Evolutionary conservation across 2,888 invertebrate genomes (phyloP), one percentile per base, ranked within the genome.

Genomic region (Galeruca laticollis): DNA sequence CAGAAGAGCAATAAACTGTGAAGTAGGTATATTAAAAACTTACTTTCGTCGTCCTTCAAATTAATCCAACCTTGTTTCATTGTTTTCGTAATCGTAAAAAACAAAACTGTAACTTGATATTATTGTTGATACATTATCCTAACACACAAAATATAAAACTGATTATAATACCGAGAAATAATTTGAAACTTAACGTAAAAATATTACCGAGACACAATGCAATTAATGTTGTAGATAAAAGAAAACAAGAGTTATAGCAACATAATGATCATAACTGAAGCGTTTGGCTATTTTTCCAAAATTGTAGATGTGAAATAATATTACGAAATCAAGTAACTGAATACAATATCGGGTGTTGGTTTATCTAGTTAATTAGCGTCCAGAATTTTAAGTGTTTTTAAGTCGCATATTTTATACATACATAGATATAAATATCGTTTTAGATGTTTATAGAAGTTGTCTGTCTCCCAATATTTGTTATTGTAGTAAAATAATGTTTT

Each of bases 311-410:
- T 4, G n/a, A 40, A 3, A 3, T 13, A 10, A 13, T 4, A 37
- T 37, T 37, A 37, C 37, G 13, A 37, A 40, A 13, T n/a, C n/a
- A 40, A 40, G 40, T n/a, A 26, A 26, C 26, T 26, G n/a, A 26
- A 26, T 26, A 40, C 40, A n/a, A 40, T n/a, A n/a, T 18, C n/a
- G n/a, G 26, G n/a, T 26, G 52, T 52, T 52, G 26, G 47, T 54
- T 54, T 54, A 31, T 54, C 18, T 54, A 31, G n/a, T 31, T 13
- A 54, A 54, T 54, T 54, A 31, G 54, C 54, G 18, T 31, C 54
- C 54, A 51, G 9, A 3, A 15, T 31, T 54, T 54, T 54, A 4
- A 31, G 13, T 31, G 31, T 54, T 54, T 5, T 8, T 13, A 31
- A 10, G 10, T 18, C 37, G 37, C 9, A 37, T 13, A 37, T 37